Percentiles rank a stretch among this genome's conserved stretches.
Conservation (phyloP, 2,888 invertebrate species). For the Cataglyphis rosenhaueri region DNA sequence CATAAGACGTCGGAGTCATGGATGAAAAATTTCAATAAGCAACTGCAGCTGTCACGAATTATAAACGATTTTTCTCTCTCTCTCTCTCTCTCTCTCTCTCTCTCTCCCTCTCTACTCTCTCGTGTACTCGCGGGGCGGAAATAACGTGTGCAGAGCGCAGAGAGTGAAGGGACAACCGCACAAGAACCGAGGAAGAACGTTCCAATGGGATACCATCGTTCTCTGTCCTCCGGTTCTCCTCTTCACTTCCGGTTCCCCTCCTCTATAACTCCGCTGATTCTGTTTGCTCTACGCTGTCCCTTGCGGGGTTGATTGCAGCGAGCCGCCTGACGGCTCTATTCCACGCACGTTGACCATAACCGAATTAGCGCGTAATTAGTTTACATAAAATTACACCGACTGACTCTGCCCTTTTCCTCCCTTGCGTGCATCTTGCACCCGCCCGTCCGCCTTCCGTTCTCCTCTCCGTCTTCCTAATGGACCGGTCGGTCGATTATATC, state of each 20-base stretch:
- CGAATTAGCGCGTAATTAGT: constrained; percentile 80
- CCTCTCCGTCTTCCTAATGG: constrained; percentile 31
- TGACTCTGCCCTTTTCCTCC: constrained; percentile 31
- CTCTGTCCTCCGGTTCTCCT: not conserved
- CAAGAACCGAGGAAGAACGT: not conserved
- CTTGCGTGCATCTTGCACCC: not conserved
- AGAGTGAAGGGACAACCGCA: not conserved
- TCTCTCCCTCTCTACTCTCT: not conserved
- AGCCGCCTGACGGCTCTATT: constrained; percentile 62
- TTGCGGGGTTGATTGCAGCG: constrained; percentile 73
- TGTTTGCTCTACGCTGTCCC: constrained; percentile 71
- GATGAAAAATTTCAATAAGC: constrained; percentile 29
- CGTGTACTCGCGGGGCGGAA: constrained; percentile 4
- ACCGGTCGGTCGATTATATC: constrained; percentile 38
- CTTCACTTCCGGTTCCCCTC: constrained; percentile 6
- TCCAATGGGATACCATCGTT: not conserved
- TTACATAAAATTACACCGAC: constrained; percentile 77
- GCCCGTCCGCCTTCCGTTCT: constrained; percentile 1
- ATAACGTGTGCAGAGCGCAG: constrained; percentile 3
- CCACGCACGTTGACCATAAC: constrained; percentile 72
- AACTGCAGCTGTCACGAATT: constrained; percentile 31
- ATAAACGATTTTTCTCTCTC: not conserved
- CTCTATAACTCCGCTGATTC: constrained; percentile 65
- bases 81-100: not conserved
- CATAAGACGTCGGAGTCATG: not conserved